These are phyloP conservation scores for Umimayanthus chanpuru DNA, from an alignment of 92 coral and sea anemone genomes.

Conservation along the genomic window DNA sequence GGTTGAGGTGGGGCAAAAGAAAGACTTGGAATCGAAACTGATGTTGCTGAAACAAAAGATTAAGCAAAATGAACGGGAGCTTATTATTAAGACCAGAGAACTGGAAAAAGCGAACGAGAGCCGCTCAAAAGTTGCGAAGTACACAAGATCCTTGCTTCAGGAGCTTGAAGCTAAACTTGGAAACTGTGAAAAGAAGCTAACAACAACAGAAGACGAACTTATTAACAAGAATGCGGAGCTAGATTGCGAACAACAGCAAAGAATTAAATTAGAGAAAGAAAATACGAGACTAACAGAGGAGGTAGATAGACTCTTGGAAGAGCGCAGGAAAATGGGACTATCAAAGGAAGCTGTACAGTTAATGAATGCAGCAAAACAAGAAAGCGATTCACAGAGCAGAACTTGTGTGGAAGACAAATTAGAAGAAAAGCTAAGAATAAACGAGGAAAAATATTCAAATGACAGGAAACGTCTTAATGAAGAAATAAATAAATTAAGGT, in stretches of 20 bases:
- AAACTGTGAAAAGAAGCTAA: slow-evolving; percentile 79
- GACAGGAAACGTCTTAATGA: slow-evolving; percentile 47
- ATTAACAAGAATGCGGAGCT: slow-evolving; percentile 72
- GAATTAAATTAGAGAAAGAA: slow-evolving; percentile 74
- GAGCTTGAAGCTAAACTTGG: slow-evolving; percentile 91
- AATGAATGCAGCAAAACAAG: slow-evolving; percentile 75
- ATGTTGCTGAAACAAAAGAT: slow-evolving; percentile 23
- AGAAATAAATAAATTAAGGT: slow-evolving; percentile 55
- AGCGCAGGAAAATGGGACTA: slow-evolving; percentile 68
- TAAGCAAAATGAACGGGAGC: slow-evolving; percentile 37
- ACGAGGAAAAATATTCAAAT: slow-evolving; percentile 30
- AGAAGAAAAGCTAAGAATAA: slow-evolving; percentile 49
- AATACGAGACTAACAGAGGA: slow-evolving; percentile 65
- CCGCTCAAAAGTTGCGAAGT: slow-evolving; percentile 98
- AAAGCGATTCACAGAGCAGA: slow-evolving; percentile 51
- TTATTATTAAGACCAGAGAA: slow-evolving; percentile 81
- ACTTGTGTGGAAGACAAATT: slow-evolving; percentile 50
- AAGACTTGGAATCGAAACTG: slow-evolving; percentile 38
- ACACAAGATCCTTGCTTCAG: slow-evolving; percentile 86
- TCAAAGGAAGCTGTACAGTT: slow-evolving; percentile 75
- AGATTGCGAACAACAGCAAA: slow-evolving; percentile 77
- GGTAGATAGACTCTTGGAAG: slow-evolving; percentile 54
- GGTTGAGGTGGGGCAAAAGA: slow-evolving; percentile 22
- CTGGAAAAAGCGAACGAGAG: slow-evolving; percentile 98
- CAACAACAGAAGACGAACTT: slow-evolving; percentile 83